Conservation (phyloP, 1,140 invertebrate genomes). For the Drosophila micromelanica region DNA sequence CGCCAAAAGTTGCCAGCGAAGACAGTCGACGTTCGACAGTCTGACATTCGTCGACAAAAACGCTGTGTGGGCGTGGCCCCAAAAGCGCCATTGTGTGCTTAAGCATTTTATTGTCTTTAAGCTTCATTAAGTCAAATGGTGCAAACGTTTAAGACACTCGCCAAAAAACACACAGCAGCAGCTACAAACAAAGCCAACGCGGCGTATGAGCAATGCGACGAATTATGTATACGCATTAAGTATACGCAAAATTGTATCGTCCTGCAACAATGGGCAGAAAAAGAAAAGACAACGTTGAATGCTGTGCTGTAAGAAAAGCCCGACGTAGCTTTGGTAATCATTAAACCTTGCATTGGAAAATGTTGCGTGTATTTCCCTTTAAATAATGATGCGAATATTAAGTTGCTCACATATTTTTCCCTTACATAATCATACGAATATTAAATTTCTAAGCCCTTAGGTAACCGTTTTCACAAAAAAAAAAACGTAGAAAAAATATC, state of each 20-base stretch:
- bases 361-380: too few species aligned
- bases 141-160: constrained; percentile 62
- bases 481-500: too few species aligned
- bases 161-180: constrained; percentile 12
- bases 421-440: too few species aligned
- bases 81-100: constrained; percentile 59
- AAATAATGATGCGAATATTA: too few species aligned
- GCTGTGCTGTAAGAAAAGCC: too few species aligned
- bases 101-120: constrained; percentile 82
- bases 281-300: neutral
- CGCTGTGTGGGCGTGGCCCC: neutral
- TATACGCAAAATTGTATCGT: constrained; percentile 21
- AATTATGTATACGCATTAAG: constrained; percentile 45
- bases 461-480: too few species aligned
- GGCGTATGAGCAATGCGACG: constrained; percentile 38
- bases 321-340: too few species aligned
- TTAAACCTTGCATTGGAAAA: too few species aligned
- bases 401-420: too few species aligned
- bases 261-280: neutral
- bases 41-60: constrained; percentile 26
- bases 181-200: constrained; percentile 18
- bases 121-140: constrained; percentile 81
- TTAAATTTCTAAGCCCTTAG: too few species aligned
- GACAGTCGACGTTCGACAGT: neutral
- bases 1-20: constrained; percentile 48